Evolutionary conservation across 35 echinoderm and acorn worm genomes (phyloP).

Genomic region (Patiria miniata): DNA sequence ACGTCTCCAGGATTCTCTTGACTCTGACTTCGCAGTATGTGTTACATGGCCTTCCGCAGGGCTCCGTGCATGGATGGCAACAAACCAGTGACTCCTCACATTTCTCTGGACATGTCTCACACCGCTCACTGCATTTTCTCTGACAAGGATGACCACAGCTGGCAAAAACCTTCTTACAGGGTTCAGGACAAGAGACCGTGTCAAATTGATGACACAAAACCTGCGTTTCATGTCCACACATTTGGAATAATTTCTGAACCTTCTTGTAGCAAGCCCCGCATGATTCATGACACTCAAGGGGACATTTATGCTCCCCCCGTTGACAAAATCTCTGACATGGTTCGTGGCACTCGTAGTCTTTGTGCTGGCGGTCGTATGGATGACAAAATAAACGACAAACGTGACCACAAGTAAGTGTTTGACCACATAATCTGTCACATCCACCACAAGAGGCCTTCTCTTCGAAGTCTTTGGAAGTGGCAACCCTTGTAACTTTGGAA

Average conservation of each 20-base stretch:
- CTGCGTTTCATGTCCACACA: neutral
- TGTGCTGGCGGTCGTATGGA: constrained; percentile 66
- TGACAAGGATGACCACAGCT: neutral
- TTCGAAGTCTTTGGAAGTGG: constrained; percentile 54
- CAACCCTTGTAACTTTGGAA: constrained; percentile 27
- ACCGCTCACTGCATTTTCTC: no score
- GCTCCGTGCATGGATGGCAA: constrained; percentile 40
- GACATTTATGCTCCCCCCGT: constrained; percentile 52
- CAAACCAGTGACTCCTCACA: neutral
- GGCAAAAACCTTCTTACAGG: neutral
- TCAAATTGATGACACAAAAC: constrained; percentile 33
- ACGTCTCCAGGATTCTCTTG: no score
- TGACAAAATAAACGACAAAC: constrained; percentile 77
- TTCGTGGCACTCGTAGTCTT: constrained; percentile 52
- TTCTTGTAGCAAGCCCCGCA: constrained; percentile 19
- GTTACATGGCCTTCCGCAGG: constrained; percentile 41
- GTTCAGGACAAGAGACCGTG: neutral
- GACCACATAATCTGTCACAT: constrained; percentile 65
- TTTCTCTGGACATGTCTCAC: no score
- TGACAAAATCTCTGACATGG: constrained; percentile 47
- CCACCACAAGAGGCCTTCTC: constrained; percentile 73
- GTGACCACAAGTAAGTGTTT: constrained; percentile 76
- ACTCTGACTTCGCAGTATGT: neutral
- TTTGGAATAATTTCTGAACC: neutral
- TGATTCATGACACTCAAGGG: constrained; percentile 35